Evolutionary conservation across 2,113 vertebrate species (phyloP).

Genomic region (Scomber colias): DNA sequence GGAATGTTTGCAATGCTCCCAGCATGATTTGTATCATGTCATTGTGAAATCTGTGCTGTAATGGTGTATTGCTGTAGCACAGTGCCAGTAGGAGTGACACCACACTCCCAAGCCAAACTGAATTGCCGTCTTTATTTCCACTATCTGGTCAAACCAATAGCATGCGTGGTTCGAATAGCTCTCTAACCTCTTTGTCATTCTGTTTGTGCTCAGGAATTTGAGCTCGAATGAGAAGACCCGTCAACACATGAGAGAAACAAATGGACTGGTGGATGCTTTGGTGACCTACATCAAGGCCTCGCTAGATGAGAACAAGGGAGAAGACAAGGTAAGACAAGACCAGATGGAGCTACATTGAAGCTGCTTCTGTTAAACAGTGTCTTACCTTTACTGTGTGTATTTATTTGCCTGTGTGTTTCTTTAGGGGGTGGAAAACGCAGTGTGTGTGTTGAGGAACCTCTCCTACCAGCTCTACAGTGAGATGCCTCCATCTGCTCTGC

Average conservation of each 20-base stretch:
- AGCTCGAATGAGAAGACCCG: constrained; percentile 94
- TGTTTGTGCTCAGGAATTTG: constrained; percentile 87
- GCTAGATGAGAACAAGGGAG: constrained; percentile 86
- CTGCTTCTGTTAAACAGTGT: not conserved
- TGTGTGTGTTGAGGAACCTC: constrained; percentile 95
- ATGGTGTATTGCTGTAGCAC: not conserved
- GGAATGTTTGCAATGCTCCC: not conserved
- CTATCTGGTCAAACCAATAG: not conserved
- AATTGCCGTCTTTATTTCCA: not conserved
- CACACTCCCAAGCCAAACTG: not conserved
- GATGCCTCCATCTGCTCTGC: constrained; percentile 86
- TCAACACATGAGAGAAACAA: constrained; percentile 90
- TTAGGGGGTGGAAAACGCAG: constrained; percentile 93
- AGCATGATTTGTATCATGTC: not conserved
- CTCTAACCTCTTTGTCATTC: constrained; percentile 24
- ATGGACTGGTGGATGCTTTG: constrained; percentile 90
- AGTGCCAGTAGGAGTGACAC: not conserved
- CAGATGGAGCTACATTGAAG: not conserved
- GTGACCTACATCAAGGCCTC: constrained; percentile 89
- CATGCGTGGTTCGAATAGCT: not conserved
- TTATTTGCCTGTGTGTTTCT: constrained; percentile 16
- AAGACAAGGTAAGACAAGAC: constrained; percentile 89
- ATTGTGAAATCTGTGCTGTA: not conserved
- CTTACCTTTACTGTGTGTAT: not conserved
- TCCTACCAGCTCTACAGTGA: constrained; percentile 94